Evolutionary conservation across 2,113 vertebrate genomes (phyloP).

Genomic region (Amblyopsis rosae): DNA sequence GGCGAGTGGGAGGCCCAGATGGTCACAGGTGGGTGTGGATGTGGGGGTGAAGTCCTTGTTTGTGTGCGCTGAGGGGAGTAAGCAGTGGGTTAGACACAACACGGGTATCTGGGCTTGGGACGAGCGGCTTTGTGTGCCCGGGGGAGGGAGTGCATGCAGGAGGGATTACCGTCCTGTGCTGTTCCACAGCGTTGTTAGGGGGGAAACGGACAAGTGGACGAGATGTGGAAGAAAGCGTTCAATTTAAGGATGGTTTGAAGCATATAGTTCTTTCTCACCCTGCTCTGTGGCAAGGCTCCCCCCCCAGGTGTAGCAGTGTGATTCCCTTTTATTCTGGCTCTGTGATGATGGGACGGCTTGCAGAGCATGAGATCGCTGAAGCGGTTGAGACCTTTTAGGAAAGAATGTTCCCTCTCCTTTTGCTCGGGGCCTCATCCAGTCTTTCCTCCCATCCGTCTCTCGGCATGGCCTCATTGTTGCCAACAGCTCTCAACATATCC

Average conservation of each 20-base stretch:
- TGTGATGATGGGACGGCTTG: slow-evolving; percentile 52
- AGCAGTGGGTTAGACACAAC: slow-evolving; percentile 73
- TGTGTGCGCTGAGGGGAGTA: slow-evolving; percentile 63
- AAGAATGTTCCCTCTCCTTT: slow-evolving; percentile 27
- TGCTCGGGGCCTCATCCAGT: slow-evolving; percentile 12
- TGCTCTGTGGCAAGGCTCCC: not conserved
- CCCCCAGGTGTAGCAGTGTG: slow-evolving; percentile 7
- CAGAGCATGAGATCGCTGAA: slow-evolving; percentile 47
- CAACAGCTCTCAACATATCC: too few species aligned
- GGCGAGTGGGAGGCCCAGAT: slow-evolving; percentile 60
- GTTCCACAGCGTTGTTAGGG: slow-evolving; percentile 17
- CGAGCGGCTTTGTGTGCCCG: slow-evolving; percentile 40
- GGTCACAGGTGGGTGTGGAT: slow-evolving; percentile 49
- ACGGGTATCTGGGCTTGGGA: slow-evolving; percentile 49
- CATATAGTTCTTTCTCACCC: not conserved
- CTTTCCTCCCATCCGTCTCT: slow-evolving; percentile 7
- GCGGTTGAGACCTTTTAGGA: slow-evolving; percentile 47
- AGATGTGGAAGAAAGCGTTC: not conserved
- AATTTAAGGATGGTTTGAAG: not conserved
- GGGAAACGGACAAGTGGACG: too few species aligned
- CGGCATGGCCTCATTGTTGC: not conserved
- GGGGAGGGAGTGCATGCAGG: slow-evolving; percentile 14
- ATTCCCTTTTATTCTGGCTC: slow-evolving; percentile 25
- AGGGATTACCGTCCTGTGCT: slow-evolving; percentile 34
- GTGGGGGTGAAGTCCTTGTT: slow-evolving; percentile 66